These are phyloP conservation scores for Chrysolina americana DNA, from an alignment of 2,888 invertebrate genomes.

Conservation along the genomic window DNA sequence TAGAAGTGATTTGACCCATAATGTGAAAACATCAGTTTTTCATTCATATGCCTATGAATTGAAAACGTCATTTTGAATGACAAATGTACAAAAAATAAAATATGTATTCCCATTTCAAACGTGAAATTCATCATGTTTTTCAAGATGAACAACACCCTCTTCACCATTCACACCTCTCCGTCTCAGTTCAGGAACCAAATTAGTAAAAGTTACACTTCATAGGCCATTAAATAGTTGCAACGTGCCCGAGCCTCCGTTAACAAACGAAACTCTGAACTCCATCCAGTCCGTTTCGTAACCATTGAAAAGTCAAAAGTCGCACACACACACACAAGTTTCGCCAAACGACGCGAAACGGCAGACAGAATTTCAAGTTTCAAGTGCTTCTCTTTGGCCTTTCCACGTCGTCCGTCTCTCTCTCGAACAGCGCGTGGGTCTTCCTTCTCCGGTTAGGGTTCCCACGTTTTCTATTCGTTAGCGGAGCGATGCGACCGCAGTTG, in stretches of 20 bases:
- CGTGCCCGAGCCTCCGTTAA: not conserved
- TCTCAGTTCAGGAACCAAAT: not conserved
- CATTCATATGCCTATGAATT: too few species aligned
- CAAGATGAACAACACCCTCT: not conserved
- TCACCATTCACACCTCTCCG: not conserved
- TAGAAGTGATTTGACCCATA: too few species aligned
- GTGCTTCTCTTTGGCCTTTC: conserved; percentile 24
- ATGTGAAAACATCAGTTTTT: too few species aligned
- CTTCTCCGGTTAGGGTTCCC: conserved; percentile 48
- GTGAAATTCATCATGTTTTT: not conserved
- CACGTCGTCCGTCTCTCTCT: conserved; percentile 25
- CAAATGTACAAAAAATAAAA: too few species aligned
- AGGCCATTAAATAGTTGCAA: not conserved
- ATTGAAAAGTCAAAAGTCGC: conserved; percentile 12
- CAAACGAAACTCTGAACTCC: not conserved
- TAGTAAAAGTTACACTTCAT: not conserved
- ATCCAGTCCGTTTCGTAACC: conserved; percentile 3
- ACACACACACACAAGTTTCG: conserved; percentile 19
- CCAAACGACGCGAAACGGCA: conserved; percentile 12
- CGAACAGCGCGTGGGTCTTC: conserved; percentile 31
- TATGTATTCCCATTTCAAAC: not conserved
- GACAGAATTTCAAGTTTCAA: conserved; percentile 30
- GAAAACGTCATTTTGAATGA: too few species aligned
- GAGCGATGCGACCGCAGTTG: conserved; percentile 22
- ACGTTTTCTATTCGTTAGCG: conserved; percentile 56